These are phyloP conservation scores for Ploceus nigricollis DNA, from an alignment of 2,113 vertebrate species.

Conservation along the genomic window DNA sequence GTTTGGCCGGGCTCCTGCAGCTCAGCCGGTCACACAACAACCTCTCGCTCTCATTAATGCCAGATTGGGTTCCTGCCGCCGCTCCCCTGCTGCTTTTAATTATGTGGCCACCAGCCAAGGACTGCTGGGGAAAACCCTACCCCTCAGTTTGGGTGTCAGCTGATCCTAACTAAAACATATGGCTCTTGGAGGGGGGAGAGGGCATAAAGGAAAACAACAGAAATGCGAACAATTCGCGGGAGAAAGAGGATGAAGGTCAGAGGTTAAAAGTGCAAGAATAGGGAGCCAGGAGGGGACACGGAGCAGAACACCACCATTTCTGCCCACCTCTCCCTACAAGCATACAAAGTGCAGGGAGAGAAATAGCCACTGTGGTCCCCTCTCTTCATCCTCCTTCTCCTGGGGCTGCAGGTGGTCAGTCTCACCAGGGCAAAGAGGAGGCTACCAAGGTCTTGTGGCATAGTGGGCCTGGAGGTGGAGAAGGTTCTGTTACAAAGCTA, in stretches of 20 bases:
- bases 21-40: not conserved
- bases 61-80: not conserved
- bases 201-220: not conserved
- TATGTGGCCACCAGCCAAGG: not conserved
- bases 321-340: not conserved
- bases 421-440: not conserved
- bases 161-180: not conserved
- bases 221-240: not conserved
- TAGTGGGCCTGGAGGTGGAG: not conserved
- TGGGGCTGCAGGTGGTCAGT: not conserved
- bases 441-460: not conserved
- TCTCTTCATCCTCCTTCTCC: not conserved
- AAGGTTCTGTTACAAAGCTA: not conserved
- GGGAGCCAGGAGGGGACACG: not conserved
- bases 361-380: not conserved
- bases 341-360: not conserved
- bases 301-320: not conserved
- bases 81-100: not conserved
- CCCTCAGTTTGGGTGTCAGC: not conserved
- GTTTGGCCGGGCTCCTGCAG: not conserved
- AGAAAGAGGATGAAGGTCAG: not conserved
- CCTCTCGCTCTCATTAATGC: conserved; percentile 5
- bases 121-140: conserved; percentile 36
- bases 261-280: not conserved
- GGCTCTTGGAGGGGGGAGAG: not conserved